Evolutionary conservation across 2,888 invertebrate genomes (phyloP), one percentile per base, ranked within the genome.

Genomic region (Sphaerophoria rueppellii): DNA sequence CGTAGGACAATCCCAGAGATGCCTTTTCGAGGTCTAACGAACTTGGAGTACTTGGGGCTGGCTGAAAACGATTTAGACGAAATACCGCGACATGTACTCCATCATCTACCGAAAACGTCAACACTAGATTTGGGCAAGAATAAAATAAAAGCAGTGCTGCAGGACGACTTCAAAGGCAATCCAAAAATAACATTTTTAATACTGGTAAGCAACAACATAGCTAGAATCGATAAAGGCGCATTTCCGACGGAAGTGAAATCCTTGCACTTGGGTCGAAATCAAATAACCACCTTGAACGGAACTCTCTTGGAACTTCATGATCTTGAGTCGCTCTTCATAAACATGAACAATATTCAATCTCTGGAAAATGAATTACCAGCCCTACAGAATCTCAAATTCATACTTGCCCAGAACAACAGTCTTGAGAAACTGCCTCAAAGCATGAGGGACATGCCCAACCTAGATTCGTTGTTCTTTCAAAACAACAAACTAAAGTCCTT

Each of bases 61-160:
- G 95, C 96, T 9, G 96, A 96, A 92, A 97, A 97, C 91, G 93
- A 94, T 69, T 92, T 98, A 86, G 93, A 94, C 48, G 94, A 95
- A 88, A 94, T 97, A 91, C 97, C 97, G 4, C 93, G 95, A 61
- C 94, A 96, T 87, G 94, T 96, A 58, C 93, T 96, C 79, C 94
- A 94, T 69, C 95, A 96, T 89, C 93, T 97, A 91, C 95, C 96
- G 0, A 94, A 95, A 87, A 93, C 98, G 76, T 94, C 95, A 89
- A 96, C 96, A 0, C 92, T 98, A 81, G 97, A 97, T 91, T 93
- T 98, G 78, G 96, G 96, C 87, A 93, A 97, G 87, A 96, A 97
- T 89, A 94, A 94, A 87, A 95, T 98, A 87, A 94, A 94, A 79
- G 93, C 94, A 67, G 93, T 98, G 70, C 94, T 94, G 37, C 94